Base-by-base conservation (phyloP, 2,888 invertebrate genomes). In the Lasius fuliginosus region DNA sequence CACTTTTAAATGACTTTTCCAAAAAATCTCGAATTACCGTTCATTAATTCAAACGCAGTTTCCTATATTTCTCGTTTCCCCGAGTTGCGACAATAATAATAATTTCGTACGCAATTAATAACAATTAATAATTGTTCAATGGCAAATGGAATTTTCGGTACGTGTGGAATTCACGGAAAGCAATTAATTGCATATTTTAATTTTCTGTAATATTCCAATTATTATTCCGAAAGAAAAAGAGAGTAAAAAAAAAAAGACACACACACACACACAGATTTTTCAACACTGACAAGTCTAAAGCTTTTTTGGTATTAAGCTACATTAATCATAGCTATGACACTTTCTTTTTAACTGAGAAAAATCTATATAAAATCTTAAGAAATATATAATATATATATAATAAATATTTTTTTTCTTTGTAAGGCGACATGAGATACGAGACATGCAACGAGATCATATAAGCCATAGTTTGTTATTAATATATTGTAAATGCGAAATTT, bases 61-160 rank as follows among this genome's bases (percentile, higher is more conserved):
- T 33, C 42, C 36, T 18, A 1, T n/a, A 46, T 76, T 76, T 49
- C 49, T 30, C 36, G 5, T 8, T 64, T 42, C 5, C 30, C 15
- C 18, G 23, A 75, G n/a, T n/a, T 36, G 9, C 23, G 15, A 36
- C 15, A 68, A 36, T 68, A 67, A 33, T 76, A 68, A 36, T 68
- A 67, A 33, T 76, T 42, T 62, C 46, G 15, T 46, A 42, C 33
- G 15, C 42, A 30, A 23, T 23, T 23, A 23, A 23, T 65, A 40
- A 68, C 18, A 3, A 76, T 53, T 76, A 68, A 76, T 76, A 53
- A 68, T 36, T 75, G 12, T 40, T 64, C 1, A 12, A 56, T 27
- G 12, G 40, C 33, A 40, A 27, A 23, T n/a, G 49, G 12, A 4
- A 49, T 68, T 76, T 49, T 30, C 56, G 12, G 27, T 49, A 2